These are phyloP conservation scores for Myotis davidii DNA, from an alignment of 2,113 vertebrate species.

Conservation along the genomic window DNA sequence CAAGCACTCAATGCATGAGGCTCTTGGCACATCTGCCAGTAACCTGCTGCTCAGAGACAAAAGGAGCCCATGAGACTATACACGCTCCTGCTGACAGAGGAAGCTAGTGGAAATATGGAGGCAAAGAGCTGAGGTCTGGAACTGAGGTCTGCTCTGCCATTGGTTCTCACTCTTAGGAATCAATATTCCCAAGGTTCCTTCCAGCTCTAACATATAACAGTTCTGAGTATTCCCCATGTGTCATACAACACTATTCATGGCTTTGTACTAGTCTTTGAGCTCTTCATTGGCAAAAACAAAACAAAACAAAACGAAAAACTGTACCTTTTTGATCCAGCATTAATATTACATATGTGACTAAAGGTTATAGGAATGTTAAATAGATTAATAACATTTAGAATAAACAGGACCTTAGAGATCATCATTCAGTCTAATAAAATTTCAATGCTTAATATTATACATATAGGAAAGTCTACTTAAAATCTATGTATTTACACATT, in stretches of 20 bases:
- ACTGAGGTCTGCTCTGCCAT: neutral
- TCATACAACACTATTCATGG: neutral
- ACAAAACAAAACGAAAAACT: neutral
- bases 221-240: neutral
- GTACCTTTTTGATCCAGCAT: neutral
- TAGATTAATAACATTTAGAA: conserved; percentile 1
- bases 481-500: conserved; percentile 20
- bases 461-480: conserved; percentile 49
- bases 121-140: neutral
- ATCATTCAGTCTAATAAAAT: conserved; percentile 17
- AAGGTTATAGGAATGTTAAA: neutral
- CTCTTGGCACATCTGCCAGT: neutral
- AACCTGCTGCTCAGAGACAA: neutral
- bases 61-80: neutral
- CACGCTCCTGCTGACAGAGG: neutral
- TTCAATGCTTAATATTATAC: conserved; percentile 19
- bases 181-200: neutral
- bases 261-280: neutral
- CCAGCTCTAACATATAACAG: neutral
- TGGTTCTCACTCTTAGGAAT: neutral
- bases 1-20: neutral
- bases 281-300: neutral
- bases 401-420: neutral
- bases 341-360: neutral
- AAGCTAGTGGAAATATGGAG: neutral